Conservation (phyloP, 2,888 invertebrate species). For the Hyalella azteca region DNA sequence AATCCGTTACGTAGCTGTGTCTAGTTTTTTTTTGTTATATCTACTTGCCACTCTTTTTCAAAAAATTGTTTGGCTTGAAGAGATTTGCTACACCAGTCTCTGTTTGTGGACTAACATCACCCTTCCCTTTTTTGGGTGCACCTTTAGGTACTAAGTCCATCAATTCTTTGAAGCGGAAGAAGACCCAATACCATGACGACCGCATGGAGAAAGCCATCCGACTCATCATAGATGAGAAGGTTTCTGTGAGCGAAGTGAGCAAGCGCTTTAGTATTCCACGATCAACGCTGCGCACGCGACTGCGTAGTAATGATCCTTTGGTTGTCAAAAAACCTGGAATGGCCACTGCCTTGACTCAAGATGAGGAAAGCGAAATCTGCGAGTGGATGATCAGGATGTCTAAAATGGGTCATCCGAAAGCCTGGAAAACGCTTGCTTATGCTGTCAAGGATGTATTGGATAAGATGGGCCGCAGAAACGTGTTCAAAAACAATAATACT, state of each 20-base stretch:
- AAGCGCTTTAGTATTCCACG: slow-evolving; percentile 32
- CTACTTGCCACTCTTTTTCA: no score
- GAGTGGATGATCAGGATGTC: slow-evolving; percentile 38
- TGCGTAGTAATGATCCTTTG: slow-evolving; percentile 15
- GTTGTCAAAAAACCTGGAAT: slow-evolving; percentile 32
- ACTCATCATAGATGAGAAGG: slow-evolving; percentile 35
- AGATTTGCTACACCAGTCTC: no score
- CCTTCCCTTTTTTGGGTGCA: background rate
- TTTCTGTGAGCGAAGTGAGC: slow-evolving; percentile 34
- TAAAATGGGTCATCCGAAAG: slow-evolving; percentile 11
- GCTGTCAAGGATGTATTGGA: slow-evolving; percentile 34
- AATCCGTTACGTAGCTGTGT: no score
- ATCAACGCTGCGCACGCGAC: slow-evolving; percentile 23
- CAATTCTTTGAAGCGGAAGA: slow-evolving; percentile 30
- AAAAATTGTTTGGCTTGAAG: no score
- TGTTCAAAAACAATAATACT: slow-evolving; percentile 38
- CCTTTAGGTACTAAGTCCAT: slow-evolving; percentile 12
- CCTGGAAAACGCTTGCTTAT: slow-evolving; percentile 35
- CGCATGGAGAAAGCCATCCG: slow-evolving; percentile 33
- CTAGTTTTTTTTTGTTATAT: no score
- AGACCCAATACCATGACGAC: slow-evolving; percentile 33
- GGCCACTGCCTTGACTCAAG: slow-evolving; percentile 32
- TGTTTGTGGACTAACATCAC: background rate
- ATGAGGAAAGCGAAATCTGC: slow-evolving; percentile 28
- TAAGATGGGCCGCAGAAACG: slow-evolving; percentile 14